These are phyloP conservation scores for Eristalinus aeneus DNA, from an alignment of 2,888 invertebrate genomes.

Conservation along the genomic window DNA sequence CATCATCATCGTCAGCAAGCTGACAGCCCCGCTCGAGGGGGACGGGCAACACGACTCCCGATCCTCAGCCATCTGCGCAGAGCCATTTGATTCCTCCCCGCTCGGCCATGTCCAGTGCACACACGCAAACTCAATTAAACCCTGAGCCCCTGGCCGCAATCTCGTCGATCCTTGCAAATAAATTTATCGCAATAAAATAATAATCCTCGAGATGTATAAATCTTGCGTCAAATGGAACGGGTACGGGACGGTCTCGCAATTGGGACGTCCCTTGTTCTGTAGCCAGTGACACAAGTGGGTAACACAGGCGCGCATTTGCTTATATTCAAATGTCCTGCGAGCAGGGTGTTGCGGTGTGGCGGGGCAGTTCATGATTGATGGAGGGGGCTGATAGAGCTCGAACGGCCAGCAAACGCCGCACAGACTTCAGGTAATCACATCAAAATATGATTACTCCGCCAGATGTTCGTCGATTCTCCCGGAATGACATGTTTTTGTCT, in stretches of 20 bases:
- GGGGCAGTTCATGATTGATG: constrained; percentile 56
- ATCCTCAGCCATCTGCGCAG: constrained; percentile 61
- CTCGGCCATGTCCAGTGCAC: constrained; percentile 21
- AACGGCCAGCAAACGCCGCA: constrained; percentile 6
- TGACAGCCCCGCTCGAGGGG: constrained; percentile 6
- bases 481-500: background rate
- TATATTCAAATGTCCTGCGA: constrained; percentile 62
- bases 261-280: constrained; percentile 33
- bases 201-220: constrained; percentile 68
- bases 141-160: constrained; percentile 13
- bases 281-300: constrained; percentile 27
- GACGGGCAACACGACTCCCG: constrained; percentile 23
- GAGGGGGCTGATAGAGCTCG: constrained; percentile 42
- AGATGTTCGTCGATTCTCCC: constrained; percentile 45
- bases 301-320: constrained; percentile 45
- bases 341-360: background rate
- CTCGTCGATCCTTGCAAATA: constrained; percentile 64
- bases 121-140: constrained; percentile 70
- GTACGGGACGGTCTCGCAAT: constrained; percentile 54
- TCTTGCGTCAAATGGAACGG: constrained; percentile 61
- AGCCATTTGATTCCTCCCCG: background rate
- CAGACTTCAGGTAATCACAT: constrained; percentile 65
- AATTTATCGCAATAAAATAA: constrained; percentile 71
- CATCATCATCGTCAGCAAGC: constrained; percentile 69
- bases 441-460: constrained; percentile 66